These are phyloP conservation scores for Stenichneumon culpator DNA, from an alignment of 2,888 invertebrate genomes.

Conservation along the genomic window DNA sequence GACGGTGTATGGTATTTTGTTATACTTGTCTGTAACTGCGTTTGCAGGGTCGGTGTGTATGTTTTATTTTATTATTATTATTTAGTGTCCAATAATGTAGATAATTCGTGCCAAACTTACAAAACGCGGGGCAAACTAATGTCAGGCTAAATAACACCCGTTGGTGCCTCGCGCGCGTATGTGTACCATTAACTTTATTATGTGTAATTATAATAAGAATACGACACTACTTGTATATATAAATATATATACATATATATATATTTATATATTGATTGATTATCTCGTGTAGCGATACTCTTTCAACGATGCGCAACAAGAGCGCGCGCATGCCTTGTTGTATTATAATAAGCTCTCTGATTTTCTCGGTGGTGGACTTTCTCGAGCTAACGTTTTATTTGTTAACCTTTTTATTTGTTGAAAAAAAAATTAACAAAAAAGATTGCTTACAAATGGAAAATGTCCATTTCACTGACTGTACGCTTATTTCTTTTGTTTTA, in stretches of 20 bases:
- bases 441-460: neutral
- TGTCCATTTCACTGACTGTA: neutral
- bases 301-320: slow-evolving; percentile 69
- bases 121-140: slow-evolving; percentile 37
- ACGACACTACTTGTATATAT: slow-evolving; percentile 67
- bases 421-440: slow-evolving; percentile 53
- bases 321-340: slow-evolving; percentile 47
- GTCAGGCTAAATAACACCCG: neutral
- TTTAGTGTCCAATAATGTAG: slow-evolving; percentile 11
- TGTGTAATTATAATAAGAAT: slow-evolving; percentile 67
- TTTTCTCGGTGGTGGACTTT: slow-evolving; percentile 61
- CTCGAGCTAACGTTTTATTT: slow-evolving; percentile 28
- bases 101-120: slow-evolving; percentile 58
- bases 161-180: slow-evolving; percentile 41
- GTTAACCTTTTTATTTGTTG: slow-evolving; percentile 9
- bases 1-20: slow-evolving; percentile 13
- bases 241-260: slow-evolving; percentile 68
- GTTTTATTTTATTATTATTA: slow-evolving; percentile 11
- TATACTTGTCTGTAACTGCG: slow-evolving; percentile 3
- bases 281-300: slow-evolving; percentile 71
- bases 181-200: slow-evolving; percentile 62
- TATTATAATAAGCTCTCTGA: slow-evolving; percentile 74
- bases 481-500: neutral
- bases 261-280: slow-evolving; percentile 74
- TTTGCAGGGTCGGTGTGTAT: neutral